phyloP scores from a whole-genome alignment of 2,797 vertebrate species.

The Coregonus sp. region DNA sequence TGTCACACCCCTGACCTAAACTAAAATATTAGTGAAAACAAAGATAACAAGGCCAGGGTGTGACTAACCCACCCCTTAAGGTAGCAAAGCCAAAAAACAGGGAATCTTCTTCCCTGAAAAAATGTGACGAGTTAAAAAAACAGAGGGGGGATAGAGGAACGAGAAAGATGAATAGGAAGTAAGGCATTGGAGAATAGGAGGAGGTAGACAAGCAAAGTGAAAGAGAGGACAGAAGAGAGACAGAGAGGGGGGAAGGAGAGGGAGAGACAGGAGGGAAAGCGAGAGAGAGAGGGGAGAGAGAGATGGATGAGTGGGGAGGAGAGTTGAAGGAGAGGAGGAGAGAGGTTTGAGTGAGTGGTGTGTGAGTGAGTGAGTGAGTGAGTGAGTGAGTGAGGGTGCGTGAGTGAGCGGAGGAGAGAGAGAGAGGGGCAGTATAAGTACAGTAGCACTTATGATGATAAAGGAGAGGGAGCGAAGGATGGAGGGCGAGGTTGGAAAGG shows the following conservation, averaged over 20 bases:
- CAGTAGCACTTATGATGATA: not conserved
- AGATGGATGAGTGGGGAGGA: slow-evolving; percentile 38
- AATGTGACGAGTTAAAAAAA: not conserved
- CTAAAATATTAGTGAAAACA: no score
- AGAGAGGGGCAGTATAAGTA: slow-evolving; percentile 23
- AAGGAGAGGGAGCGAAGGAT: slow-evolving; percentile 9
- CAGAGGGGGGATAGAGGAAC: not conserved
- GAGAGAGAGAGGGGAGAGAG: slow-evolving; percentile 43
- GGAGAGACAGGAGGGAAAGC: slow-evolving; percentile 14
- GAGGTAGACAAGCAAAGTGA: not conserved
- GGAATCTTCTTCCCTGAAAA: not conserved
- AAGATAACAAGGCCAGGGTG: no score
- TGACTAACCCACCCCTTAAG: no score
- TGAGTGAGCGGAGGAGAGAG: slow-evolving; percentile 24
- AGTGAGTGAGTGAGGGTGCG: slow-evolving; percentile 10
- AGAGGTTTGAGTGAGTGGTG: slow-evolving; percentile 7
- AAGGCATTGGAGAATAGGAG: not conserved
- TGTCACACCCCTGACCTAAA: no score
- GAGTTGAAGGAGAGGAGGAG: slow-evolving; percentile 36
- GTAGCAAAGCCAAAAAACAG: no score
- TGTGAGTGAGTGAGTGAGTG: not conserved
- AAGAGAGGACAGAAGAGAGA: not conserved
- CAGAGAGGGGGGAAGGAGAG: slow-evolving; percentile 16
- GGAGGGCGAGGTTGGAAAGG: slow-evolving; percentile 31
- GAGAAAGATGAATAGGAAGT: not conserved